A percentile compares a stretch with the other conserved stretches of the same genome.
Conservation (phyloP, 2,113 vertebrate genomes). For the Erythrolamprus reginae region DNA sequence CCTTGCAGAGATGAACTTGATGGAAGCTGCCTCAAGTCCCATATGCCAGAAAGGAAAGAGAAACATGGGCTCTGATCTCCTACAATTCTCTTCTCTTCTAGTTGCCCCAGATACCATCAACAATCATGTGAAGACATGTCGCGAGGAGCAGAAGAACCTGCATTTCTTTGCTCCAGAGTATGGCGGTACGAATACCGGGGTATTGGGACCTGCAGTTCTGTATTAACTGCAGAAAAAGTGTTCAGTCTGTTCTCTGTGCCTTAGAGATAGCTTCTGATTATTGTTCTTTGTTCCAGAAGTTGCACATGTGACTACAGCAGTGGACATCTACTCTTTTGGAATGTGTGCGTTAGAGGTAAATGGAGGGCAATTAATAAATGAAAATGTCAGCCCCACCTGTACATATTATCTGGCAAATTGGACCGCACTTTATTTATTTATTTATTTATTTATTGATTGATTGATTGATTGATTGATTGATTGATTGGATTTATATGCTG, state of each 20-base stretch:
- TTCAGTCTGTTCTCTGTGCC: neutral
- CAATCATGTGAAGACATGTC: constrained; percentile 97
- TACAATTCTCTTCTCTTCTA: constrained; percentile 60
- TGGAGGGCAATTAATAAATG: neutral
- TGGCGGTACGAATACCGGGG: constrained; percentile 74
- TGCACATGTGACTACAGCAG: constrained; percentile 92
- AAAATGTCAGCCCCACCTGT: neutral
- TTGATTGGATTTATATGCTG: no score
- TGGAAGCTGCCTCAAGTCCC: neutral
- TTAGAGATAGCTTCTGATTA: neutral
- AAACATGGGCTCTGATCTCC: constrained; percentile 13
- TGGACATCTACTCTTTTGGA: constrained; percentile 98
- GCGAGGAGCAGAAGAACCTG: constrained; percentile 97
- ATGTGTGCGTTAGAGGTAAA: constrained; percentile 99
- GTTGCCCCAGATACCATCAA: constrained; percentile 98
- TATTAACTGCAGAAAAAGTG: neutral
- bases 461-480: no score
- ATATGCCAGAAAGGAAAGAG: neutral
- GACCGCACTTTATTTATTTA: neutral
- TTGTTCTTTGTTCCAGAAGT: constrained; percentile 68
- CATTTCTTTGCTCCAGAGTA: constrained; percentile 99
- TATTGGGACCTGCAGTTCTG: neutral
- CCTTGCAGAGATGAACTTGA: neutral
- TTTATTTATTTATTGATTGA: no score
- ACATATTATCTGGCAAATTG: neutral